phyloP scores from a whole-genome alignment of 2,888 invertebrate genomes.

The Meteorus cinctellus region DNA sequence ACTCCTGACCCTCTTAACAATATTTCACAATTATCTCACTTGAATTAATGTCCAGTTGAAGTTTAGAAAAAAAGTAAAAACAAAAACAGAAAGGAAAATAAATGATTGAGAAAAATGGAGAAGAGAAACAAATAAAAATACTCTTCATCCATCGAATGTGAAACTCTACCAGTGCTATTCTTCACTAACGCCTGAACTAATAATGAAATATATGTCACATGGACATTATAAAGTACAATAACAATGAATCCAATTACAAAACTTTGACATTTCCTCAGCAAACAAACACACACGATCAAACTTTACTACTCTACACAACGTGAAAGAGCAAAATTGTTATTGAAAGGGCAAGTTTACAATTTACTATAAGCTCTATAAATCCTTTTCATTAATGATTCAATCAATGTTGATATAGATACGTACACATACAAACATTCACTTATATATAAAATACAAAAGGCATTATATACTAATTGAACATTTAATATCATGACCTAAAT shows the following conservation, averaged over 20 bases:
- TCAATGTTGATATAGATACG: background rate
- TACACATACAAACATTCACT: background rate
- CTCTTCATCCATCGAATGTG: background rate
- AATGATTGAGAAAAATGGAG: background rate
- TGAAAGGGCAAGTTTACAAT: constrained; percentile 2
- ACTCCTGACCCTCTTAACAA: constrained; percentile 7
- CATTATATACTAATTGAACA: constrained; percentile 1
- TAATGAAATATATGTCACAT: constrained; percentile 50
- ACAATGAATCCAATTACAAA: constrained; percentile 18
- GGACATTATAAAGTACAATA: constrained; percentile 25
- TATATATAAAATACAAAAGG: background rate
- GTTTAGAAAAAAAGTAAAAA: background rate
- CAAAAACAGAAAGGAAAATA: no score
- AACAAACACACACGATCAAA: background rate
- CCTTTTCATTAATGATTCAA: constrained; percentile 2
- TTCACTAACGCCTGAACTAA: constrained; percentile 42
- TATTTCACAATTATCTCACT: constrained; percentile 28
- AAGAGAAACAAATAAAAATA: background rate
- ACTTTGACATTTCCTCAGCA: constrained; percentile 35
- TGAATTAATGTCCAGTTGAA: constrained; percentile 8
- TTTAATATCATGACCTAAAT: constrained; percentile 27
- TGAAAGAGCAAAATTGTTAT: constrained; percentile 5
- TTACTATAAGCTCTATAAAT: background rate
- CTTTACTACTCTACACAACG: constrained; percentile 4
- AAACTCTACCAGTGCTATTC: constrained; percentile 6